Evolutionary conservation across 2,113 vertebrate species (phyloP), one percentile per base, ranked within the genome.

Genomic region (Archilochus colubris): DNA sequence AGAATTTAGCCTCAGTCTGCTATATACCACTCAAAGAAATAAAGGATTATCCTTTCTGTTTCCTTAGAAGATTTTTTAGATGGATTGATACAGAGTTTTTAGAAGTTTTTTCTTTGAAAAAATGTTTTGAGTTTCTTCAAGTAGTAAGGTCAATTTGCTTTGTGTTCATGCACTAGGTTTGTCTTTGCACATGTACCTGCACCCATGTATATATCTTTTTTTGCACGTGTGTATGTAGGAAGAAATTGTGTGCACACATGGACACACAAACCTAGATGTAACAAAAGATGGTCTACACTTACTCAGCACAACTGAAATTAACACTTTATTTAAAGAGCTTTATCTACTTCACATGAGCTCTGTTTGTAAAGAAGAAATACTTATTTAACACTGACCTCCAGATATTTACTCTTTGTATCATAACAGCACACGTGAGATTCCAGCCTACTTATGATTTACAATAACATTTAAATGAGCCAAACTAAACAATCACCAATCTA

Each of bases 11-110:
- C 23, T 72, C 63, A 53, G 40, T 31, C 67, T 87, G n/a, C 57
- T 88, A 91, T 95, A 89, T 95, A 86, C 9, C 83, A 90, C n/a
- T 86, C 54, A 25, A 51, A 74, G 57, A 88, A 93, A 82, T 72
- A 46, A 85, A 92, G 66, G 77, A 89, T 82, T 93, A 84, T 1
- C 0, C 62, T 79, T 87, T 59, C 31, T 69, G 18, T 64, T 92
- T 88, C 40, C 40, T 79, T 64, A 7, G 10, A 57, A 80, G 22
- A 80, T 68, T 82, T 84, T 55, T 64, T 75, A 82, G 46, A 10
- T 82, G 18, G 19, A 87, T 46, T 79, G 63, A 79, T 24, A 74
- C 7, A 57, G 13, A 33, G 54, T 69, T 59, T 16, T 66, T 72
- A 61, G 43, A 23, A 36, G 7, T 1, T 22, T 43, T 8, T 38